These are phyloP conservation scores for Accipiter cooperii DNA, from an alignment of 2,113 vertebrate genomes.

Conservation along the genomic window DNA sequence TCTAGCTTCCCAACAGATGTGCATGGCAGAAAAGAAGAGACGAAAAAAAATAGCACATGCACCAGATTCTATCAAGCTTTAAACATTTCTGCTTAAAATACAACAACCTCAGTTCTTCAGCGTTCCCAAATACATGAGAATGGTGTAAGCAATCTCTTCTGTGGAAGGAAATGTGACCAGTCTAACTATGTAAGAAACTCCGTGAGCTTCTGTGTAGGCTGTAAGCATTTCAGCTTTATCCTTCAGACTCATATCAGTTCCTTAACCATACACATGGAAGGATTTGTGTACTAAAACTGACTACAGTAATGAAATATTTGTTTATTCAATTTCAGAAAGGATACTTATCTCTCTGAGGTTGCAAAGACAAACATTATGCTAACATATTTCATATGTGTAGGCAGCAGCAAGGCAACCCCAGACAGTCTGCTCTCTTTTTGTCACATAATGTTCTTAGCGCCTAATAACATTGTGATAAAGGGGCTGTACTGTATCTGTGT, in stretches of 20 bases:
- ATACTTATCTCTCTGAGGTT: conserved; percentile 42
- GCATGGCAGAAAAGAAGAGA: background rate
- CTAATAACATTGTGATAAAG: background rate
- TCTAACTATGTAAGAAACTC: background rate
- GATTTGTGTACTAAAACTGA: conserved; percentile 45
- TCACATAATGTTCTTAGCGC: background rate
- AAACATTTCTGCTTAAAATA: conserved; percentile 52
- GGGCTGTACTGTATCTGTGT: background rate
- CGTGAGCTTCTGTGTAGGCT: background rate
- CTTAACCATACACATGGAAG: background rate
- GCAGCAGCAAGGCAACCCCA: background rate
- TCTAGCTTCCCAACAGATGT: background rate
- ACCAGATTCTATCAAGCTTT: conserved; percentile 33
- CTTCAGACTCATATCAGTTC: background rate
- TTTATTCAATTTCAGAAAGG: conserved; percentile 48
- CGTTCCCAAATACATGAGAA: background rate
- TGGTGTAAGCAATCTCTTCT: background rate
- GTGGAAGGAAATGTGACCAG: background rate
- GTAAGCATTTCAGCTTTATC: background rate
- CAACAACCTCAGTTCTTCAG: background rate
- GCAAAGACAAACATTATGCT: conserved; percentile 36
- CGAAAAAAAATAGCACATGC: background rate
- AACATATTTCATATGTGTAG: conserved; percentile 2
- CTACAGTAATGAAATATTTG: conserved; percentile 51
- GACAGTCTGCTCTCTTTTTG: conserved; percentile 24